A percentile compares a stretch with the other conserved stretches of the same genome.
phyloP scores from a whole-genome alignment of 2,113 vertebrate genomes.

The Nerophis lumbriciformis region DNA sequence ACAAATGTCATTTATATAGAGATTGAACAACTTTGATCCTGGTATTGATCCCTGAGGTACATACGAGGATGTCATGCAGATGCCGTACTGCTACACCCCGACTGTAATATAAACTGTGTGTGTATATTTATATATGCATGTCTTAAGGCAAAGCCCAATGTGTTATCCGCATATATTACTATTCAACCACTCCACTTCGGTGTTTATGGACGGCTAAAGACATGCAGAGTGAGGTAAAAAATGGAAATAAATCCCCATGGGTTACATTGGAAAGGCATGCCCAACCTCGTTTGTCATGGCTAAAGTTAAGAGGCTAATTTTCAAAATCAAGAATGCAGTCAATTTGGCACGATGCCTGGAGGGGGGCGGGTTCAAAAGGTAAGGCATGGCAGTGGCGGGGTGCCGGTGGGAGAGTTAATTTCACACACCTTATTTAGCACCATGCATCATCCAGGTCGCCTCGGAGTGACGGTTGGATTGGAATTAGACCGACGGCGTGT shows the following conservation, averaged over 20 bases:
- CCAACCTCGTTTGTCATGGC: conserved; percentile 84
- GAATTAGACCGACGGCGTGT: conserved; percentile 82
- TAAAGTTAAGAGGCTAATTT: conserved; percentile 99
- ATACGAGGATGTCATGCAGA: too few species aligned
- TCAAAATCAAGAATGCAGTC: conserved; percentile 98
- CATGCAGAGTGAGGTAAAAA: conserved; percentile 73
- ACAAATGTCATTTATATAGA: too few species aligned
- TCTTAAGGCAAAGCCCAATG: conserved; percentile 24
- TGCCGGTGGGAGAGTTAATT: conserved; percentile 93
- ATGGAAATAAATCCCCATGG: conserved; percentile 91
- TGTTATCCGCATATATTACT: conserved; percentile 30
- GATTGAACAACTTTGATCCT: too few species aligned
- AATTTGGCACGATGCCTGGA: conserved; percentile 89
- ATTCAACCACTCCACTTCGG: conserved; percentile 25
- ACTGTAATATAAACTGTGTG: too few species aligned
- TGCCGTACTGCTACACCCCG: too few species aligned
- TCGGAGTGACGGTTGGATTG: conserved; percentile 86
- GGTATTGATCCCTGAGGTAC: too few species aligned
- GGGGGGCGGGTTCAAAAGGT: conserved; percentile 71
- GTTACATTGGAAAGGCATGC: conserved; percentile 85
- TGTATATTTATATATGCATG: too few species aligned
- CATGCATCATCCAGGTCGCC: conserved; percentile 94
- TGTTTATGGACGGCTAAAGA: conserved; percentile 32
- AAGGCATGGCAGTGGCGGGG: conserved; percentile 72
- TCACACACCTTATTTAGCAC: conserved; percentile 97